These are phyloP conservation scores for Odontamblyopus lacepedii DNA, from an alignment of 2,797 vertebrate genomes.

Conservation along the genomic window DNA sequence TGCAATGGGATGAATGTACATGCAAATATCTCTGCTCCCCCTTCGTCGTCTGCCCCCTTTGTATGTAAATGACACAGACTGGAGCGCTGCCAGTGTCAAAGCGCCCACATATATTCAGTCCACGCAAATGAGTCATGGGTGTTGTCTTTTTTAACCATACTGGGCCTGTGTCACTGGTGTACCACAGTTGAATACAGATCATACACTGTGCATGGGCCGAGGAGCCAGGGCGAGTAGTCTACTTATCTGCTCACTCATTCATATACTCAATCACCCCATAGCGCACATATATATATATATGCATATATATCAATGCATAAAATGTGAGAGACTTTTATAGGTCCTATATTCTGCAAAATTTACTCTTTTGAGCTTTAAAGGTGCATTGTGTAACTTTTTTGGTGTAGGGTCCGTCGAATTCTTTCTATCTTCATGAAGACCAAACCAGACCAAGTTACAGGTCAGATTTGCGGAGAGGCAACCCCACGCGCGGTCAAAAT, in stretches of 20 bases:
- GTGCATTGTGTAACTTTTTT: too few species aligned
- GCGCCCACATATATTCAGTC: constrained; percentile 31
- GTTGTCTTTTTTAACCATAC: constrained; percentile 40
- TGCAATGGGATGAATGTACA: constrained; percentile 1
- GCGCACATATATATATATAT: neutral
- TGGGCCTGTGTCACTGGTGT: constrained; percentile 39
- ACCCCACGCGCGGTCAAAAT: too few species aligned
- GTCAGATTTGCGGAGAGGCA: too few species aligned
- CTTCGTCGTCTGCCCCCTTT: constrained; percentile 1
- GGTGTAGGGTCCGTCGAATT: too few species aligned
- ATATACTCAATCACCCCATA: constrained; percentile 39
- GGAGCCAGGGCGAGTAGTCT: neutral
- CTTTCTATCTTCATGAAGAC: too few species aligned
- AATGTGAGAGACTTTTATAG: neutral
- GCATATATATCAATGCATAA: neutral
- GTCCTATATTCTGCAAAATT: too few species aligned
- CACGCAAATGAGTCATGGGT: constrained; percentile 32
- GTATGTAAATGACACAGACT: constrained; percentile 20
- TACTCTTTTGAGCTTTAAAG: too few species aligned
- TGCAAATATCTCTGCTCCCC: constrained; percentile 1
- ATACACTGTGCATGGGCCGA: constrained; percentile 19
- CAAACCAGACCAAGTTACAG: too few species aligned
- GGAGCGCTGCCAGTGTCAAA: constrained; percentile 29
- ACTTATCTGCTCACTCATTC: constrained; percentile 35
- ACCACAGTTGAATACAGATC: constrained; percentile 49